Evolutionary conservation across 1,140 invertebrate genomes (phyloP).

Genomic region (Mactra quadrangularis): DNA sequence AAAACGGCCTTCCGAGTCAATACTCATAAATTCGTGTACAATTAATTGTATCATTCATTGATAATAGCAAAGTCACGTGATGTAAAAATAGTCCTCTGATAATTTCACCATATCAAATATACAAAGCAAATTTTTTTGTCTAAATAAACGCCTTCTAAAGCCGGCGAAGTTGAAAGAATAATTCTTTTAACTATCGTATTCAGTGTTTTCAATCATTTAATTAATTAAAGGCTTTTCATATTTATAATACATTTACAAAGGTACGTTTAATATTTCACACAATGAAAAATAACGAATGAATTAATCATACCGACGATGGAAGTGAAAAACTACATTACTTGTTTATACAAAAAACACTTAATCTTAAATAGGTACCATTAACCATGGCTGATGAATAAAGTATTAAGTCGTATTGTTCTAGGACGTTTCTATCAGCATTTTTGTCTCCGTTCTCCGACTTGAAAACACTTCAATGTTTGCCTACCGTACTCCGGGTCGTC

Average conservation of each 20-base stretch:
- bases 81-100: too few relatives aligned
- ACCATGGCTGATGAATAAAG: background rate
- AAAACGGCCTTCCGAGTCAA: too few relatives aligned
- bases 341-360: conserved; percentile 60
- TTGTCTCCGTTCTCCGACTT: conserved; percentile 49
- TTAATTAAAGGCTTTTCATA: conserved; percentile 45
- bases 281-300: conserved; percentile 53
- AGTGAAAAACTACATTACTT: conserved; percentile 57
- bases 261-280: conserved; percentile 50
- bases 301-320: conserved; percentile 48
- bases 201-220: conserved; percentile 14
- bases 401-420: conserved; percentile 37
- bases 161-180: too few relatives aligned
- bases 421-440: background rate
- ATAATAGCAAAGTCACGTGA: too few relatives aligned
- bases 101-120: too few relatives aligned
- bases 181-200: conserved; percentile 28
- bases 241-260: conserved; percentile 21
- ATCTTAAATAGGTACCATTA: conserved; percentile 54
- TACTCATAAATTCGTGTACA: too few relatives aligned
- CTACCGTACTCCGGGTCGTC: conserved; percentile 28
- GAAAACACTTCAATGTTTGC: conserved; percentile 63
- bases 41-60: too few relatives aligned
- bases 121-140: too few relatives aligned
- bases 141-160: too few relatives aligned